Evolutionary conservation across 2,113 vertebrate species (phyloP).

Genomic region (Picathartes gymnocephalus): DNA sequence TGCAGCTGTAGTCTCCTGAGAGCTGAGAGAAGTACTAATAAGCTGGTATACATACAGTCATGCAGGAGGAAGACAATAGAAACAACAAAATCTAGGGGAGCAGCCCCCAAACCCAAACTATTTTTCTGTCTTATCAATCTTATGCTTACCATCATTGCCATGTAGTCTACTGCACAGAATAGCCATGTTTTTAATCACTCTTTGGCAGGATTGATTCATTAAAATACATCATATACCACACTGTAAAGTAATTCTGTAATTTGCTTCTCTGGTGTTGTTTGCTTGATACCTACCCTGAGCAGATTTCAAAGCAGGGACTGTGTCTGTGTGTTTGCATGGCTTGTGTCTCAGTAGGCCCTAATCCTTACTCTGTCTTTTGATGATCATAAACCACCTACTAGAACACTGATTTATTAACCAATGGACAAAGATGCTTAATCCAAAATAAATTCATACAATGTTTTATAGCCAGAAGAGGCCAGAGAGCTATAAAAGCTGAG

Average conservation of each 20-base stretch:
- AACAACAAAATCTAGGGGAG: background rate
- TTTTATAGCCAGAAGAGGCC: background rate
- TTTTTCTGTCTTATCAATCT: background rate
- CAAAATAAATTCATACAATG: background rate
- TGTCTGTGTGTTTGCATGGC: background rate
- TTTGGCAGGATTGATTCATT: background rate
- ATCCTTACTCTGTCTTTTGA: background rate
- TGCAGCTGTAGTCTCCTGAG: background rate
- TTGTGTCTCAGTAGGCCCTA: background rate
- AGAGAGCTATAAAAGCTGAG: background rate
- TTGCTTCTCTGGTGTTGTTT: background rate
- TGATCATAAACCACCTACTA: background rate
- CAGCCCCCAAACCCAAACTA: background rate
- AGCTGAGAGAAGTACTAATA: background rate
- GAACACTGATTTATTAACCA: background rate
- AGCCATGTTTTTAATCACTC: background rate
- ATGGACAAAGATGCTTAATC: background rate
- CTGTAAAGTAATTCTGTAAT: background rate
- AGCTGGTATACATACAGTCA: background rate
- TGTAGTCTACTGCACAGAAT: background rate
- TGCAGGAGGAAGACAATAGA: background rate
- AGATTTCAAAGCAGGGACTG: background rate
- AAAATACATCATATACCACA: background rate
- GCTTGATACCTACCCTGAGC: background rate
- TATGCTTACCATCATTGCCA: background rate